Base-by-base conservation (phyloP, 2,113 vertebrate genomes). In the Semicossyphus pulcher region DNA sequence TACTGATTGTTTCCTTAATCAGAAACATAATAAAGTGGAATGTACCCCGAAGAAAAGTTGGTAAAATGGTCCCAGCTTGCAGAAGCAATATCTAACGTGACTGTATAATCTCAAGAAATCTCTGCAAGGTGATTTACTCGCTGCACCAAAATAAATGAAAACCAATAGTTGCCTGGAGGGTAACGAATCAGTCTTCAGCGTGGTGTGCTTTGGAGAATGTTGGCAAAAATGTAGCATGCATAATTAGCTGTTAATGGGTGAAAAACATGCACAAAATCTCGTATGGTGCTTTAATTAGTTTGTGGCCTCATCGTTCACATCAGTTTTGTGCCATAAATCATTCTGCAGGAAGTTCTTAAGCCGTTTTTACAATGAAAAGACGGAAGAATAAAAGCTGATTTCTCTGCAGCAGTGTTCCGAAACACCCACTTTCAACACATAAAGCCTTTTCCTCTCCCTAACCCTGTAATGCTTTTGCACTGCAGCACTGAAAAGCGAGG, bases 251-350 rank as follows among this genome's bases (percentile, higher is more conserved):
- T 53, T 78, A 82, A 78, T 80, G 39, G 37, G 42, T 45, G 51
- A n/a, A 67, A 71, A 77, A 80, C 75, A 73, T 71, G 63, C 72
- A 82, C 72, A 80, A 64, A 69, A 62, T 67, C 52, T 41, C 60
- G 51, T 12, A 56, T 21, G 52, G 44, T 58, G 25, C 37, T 76
- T 81, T 79, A 73, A 84, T 82, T 78, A 64, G 68, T 64, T 79
- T 78, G 69, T 45, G 23, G 32, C 25, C 45, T 48, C 21, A 25
- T 75, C 25, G 72, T 62, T 80, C 47, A 74, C 79, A 58, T 48
- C 25, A 34, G 10, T 53, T 75, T 69, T 36, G 37, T 49, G 37
- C 53, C 25, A 65, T 72, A 79, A 73, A 76, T 72, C 74, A 67
- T 74, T 75, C 63, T 31, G 25, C 15, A 41, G 31, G 47, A 57